Conservation (phyloP, 1,140 invertebrate genomes). For the Acromyrmex echinatior region DNA sequence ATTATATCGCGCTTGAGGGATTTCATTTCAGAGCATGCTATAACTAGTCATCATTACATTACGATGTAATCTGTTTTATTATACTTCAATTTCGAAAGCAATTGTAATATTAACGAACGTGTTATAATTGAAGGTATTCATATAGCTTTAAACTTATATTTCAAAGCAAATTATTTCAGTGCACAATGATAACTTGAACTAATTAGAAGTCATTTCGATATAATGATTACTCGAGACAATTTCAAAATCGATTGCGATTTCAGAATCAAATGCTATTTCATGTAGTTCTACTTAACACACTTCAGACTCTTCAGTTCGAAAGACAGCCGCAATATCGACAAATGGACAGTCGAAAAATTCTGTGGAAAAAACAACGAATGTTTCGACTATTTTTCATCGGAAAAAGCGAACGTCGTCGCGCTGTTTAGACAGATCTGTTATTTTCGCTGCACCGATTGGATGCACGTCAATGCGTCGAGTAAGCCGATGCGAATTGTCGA, state of each 20-base stretch:
- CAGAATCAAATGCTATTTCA: neutral
- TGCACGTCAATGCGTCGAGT: constrained; percentile 37
- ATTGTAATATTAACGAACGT: neutral
- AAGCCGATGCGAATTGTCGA: constrained; percentile 36
- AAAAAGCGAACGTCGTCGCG: constrained; percentile 14
- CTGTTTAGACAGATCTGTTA: constrained; percentile 57
- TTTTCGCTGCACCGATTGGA: constrained; percentile 28
- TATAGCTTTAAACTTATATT: neutral
- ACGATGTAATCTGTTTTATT: constrained; percentile 4
- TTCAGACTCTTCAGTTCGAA: neutral
- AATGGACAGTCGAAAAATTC: constrained; percentile 29
- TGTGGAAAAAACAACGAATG: constrained; percentile 42
- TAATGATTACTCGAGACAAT: neutral
- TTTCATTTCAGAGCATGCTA: neutral
- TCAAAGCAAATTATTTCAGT: neutral
- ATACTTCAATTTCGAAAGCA: neutral
- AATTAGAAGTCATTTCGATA: neutral
- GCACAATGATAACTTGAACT: neutral
- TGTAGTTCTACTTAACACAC: neutral
- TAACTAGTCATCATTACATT: constrained; percentile 22
- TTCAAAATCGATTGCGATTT: neutral
- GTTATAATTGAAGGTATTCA: neutral
- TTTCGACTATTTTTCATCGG: constrained; percentile 24
- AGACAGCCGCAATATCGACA: constrained; percentile 25
- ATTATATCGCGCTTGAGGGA: constrained; percentile 12